Evolutionary conservation across 2,888 invertebrate genomes (phyloP).

Genomic region (Drosophila kambysellisi): DNA sequence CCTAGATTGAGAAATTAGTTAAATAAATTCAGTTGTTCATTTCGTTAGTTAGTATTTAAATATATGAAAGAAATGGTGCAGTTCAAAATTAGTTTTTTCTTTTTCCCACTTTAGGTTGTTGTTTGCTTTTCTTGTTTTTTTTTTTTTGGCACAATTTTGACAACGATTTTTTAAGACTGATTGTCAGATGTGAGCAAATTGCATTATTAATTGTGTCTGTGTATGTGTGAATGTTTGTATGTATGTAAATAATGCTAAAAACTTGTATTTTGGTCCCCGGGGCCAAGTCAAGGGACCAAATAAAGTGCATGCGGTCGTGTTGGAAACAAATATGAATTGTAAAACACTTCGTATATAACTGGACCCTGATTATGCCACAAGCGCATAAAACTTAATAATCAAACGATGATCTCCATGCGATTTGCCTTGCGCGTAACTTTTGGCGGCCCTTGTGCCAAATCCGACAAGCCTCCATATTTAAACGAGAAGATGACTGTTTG

Average conservation of each 20-base stretch:
- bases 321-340: constrained; percentile 25
- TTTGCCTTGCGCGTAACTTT: constrained; percentile 89
- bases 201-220: constrained; percentile 33
- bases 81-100: constrained; percentile 46
- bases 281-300: constrained; percentile 60
- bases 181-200: constrained; percentile 77
- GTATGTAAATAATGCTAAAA: constrained; percentile 68
- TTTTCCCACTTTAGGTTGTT: background rate
- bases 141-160: constrained; percentile 72
- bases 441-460: constrained; percentile 88
- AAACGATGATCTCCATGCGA: constrained; percentile 90
- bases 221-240: constrained; percentile 23
- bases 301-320: constrained; percentile 23
- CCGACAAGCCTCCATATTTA: constrained; percentile 88
- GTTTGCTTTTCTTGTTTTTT: background rate
- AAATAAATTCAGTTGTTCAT: constrained; percentile 76
- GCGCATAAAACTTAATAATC: constrained; percentile 75
- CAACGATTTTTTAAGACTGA: constrained; percentile 69
- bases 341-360: constrained; percentile 15
- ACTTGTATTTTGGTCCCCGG: constrained; percentile 68
- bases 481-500: constrained; percentile 93
- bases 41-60: constrained; percentile 61
- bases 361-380: constrained; percentile 28
- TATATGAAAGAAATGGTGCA: constrained; percentile 57
- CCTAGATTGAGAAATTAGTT: constrained; percentile 67